Evolutionary conservation across 2,797 vertebrate species (phyloP).

Genomic region (Myotis vivesi): DNA sequence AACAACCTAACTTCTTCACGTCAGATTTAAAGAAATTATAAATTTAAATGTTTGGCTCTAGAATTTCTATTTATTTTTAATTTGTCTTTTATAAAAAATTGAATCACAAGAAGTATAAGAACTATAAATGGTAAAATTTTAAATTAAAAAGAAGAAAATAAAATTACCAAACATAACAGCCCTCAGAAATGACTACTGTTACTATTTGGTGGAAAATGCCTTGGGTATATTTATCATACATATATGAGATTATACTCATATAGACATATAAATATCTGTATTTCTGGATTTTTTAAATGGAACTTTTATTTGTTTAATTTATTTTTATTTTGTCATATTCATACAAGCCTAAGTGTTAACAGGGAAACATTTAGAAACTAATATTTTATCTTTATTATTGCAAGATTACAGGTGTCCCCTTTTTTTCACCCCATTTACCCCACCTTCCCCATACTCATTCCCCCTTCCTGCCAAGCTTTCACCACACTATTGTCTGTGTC

Average conservation of each 20-base stretch:
- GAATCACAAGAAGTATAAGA: neutral
- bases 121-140: neutral
- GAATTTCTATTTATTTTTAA: neutral
- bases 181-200: neutral
- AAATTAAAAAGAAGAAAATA: neutral
- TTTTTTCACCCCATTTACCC: too few species aligned
- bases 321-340: neutral
- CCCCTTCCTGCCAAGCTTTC: too few species aligned
- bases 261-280: neutral
- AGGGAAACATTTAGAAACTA: neutral
- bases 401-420: too few species aligned
- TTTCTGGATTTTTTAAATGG: neutral
- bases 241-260: neutral
- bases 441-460: too few species aligned
- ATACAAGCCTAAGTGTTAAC: neutral
- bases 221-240: fast-evolving
- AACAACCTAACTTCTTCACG: neutral
- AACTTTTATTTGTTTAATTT: neutral
- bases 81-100: neutral
- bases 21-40: neutral
- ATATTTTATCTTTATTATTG: neutral
- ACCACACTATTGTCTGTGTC: too few species aligned
- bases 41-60: neutral
- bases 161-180: neutral
- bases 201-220: neutral